Base-by-base conservation (phyloP, 2,888 invertebrate species). In the Thalpophila matura region DNA sequence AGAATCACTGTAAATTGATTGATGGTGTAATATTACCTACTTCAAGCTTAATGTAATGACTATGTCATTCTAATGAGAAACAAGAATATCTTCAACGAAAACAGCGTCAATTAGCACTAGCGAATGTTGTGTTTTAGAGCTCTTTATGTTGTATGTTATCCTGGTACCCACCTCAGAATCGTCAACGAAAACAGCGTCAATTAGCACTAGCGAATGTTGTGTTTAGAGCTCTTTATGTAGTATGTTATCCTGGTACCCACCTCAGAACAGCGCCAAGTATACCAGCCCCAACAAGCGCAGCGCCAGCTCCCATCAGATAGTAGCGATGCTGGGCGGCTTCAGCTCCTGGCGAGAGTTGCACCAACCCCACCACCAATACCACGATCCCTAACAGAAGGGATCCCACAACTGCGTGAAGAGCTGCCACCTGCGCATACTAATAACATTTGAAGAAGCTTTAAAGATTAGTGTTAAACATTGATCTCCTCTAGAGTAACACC, bases 301-400 rank as follows among this genome's bases (percentile, higher is more conserved):
- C 96, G 3, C 97, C 97, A 0, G 96, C 95, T 9, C 96, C 97
- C 90, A 97, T 96, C 76, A 97, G 95, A 75, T 96, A 96, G 87
- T 96, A 97, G 57, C 97, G 96, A 85, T 97, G 97, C 84, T 97
- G 97, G 0, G 97, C 97, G 12, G 97, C 97, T 83, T 97, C 97
- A 0, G 97, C 97, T 12, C 97, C 97, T 1, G 97, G 97, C 10
- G 97, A 97, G 77, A 97, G 92, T 89, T 97, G 97, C 68, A 97
- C 97, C 86, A 97, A 90, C 24, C 97, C 97, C 77, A 97, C 97
- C 66, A 97, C 97, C 83, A 97, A 91, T 66, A 97, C 96, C 80
- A 97, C 97, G 72, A 97, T 96, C 54, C 97, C 97, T 62, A 97
- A 93, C 46, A 97, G 95, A 64, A 97, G 92, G 12, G 97, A 97